Base-by-base conservation (phyloP, 2,888 invertebrate species). In the Trisateles emortualis region DNA sequence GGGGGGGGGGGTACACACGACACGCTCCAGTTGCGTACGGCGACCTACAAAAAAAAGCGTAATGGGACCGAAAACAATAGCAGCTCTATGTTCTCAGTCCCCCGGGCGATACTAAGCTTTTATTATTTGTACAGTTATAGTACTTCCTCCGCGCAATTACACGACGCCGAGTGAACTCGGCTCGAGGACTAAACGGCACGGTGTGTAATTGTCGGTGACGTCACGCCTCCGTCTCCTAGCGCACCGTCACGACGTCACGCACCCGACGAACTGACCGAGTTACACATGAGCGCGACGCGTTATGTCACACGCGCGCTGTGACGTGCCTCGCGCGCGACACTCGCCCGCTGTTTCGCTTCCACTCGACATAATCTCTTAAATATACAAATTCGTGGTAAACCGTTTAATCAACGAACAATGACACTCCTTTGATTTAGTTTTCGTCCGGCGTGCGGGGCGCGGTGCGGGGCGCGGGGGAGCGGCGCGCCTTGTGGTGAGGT, bases 21-120 rank as follows among this genome's bases (percentile, higher is more conserved):
- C 51, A 40, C 40, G 44, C 26, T 45, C 16, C 14, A 22, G 17
- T 39, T 43, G 48, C 11, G 38, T 30, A 26, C 38, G 9, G 13
- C 24, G 39, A 22, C 42, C 16, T 19, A 41, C 48, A 40, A 8
- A 38, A 8, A 38, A 41, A 47, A 24, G 33, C 22, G 38, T 46
- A 39, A 33, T 46, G 29, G 38, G 19, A 50, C 38, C 45, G 32
- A 50, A 36, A 50, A 50, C 51, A 58, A 46, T 43, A 33, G 30
- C 29, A 13, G 13, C 24, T 13, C 4, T 19, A 38, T 36, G 30
- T 16, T 5, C 8, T 24, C 17, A 16, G 16, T 3, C 45, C 19
- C 40, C 22, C n/a, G n/a, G 1, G 9, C 11, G 6, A 8, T 17
- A 19, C 29, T 19, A n/a, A 30, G 11, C 44, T 40, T 36, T 45